Evolutionary conservation across 1,140 invertebrate species (phyloP), one percentile per base, ranked within the genome.

Genomic region (Helicoverpa zea): DNA sequence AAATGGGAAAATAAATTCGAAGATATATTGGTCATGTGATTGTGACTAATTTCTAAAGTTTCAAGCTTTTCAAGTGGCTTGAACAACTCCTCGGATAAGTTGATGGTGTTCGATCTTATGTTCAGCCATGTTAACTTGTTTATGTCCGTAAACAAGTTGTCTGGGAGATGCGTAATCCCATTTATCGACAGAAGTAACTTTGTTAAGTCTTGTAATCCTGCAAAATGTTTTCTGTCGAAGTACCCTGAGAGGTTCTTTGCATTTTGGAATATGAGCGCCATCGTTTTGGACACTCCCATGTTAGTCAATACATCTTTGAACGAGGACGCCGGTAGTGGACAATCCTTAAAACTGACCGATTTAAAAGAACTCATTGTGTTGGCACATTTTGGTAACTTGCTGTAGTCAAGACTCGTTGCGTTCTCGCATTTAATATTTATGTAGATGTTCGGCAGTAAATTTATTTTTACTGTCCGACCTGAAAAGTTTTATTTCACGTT

Each of bases 41-140:
- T 97, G 72, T 95, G 93, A 52, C 96, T 96, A 74, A 97, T 91
- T 85, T 97, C 96, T 43, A 97, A 94, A 61, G 95, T 95, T 80
- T 96, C 89, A 11, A 97, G 88, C 79, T 95, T 95, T 16, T 95
- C 93, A 13, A 96, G 86, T 3, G 94, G 88, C 63, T 95, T 92
- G 74, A 97, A 96, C 61, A 97, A 89, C 66, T 95, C 92, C 43
- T 94, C 89, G 1, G 96, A 96, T 47, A 97, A 88, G 75, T 95
- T 95, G 1, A 96, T 94, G 54, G 95, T 94, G 85, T 97, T 97
- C 1, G 95, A 95, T 56, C 95, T 90, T 59, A 97, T 91, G 79
- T 96, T 96, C 29, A 97, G 89, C 90, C 95, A 95, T 12, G 90
- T 96, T 1, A 97, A 84, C 58, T 96, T 96, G 4, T 93, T 92